A percentile compares a stretch with the other conserved stretches of the same genome.
phyloP scores from a whole-genome alignment of 2,888 invertebrate species.

The Cerceris rybyensis region DNA sequence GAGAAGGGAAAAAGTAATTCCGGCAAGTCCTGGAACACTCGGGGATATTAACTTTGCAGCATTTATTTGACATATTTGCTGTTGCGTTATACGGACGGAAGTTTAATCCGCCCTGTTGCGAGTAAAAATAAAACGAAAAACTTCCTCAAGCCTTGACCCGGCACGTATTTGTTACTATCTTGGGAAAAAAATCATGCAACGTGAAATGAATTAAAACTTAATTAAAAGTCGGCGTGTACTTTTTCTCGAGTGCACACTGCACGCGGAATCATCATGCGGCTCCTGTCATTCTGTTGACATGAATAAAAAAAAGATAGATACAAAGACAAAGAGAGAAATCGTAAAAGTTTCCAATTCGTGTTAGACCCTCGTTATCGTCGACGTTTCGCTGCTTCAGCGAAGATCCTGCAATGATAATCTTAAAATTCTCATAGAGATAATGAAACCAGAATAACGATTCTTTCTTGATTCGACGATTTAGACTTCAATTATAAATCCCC shows the following conservation, averaged over 20 bases:
- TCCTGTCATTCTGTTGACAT: neutral
- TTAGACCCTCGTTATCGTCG: conserved; percentile 6
- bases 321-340: neutral
- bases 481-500: neutral
- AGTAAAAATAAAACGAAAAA: conserved; percentile 32
- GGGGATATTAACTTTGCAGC: no score
- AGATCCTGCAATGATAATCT: conserved; percentile 48
- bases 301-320: neutral
- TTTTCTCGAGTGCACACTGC: conserved; percentile 10
- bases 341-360: neutral
- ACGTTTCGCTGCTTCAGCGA: conserved; percentile 13
- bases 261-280: conserved; percentile 1
- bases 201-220: conserved; percentile 62
- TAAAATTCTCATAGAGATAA: conserved; percentile 17
- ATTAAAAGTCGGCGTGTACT: conserved; percentile 45
- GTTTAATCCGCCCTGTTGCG: conserved; percentile 13
- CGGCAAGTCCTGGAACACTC: no score
- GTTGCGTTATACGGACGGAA: conserved; percentile 1
- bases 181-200: conserved; percentile 32
- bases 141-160: conserved; percentile 51
- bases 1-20: no score
- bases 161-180: neutral
- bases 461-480: conserved; percentile 7
- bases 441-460: conserved; percentile 27
- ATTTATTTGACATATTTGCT: no score